These are phyloP conservation scores for Xiphophorus birchmanni DNA, from an alignment of 2,797 vertebrate species.

Conservation along the genomic window DNA sequence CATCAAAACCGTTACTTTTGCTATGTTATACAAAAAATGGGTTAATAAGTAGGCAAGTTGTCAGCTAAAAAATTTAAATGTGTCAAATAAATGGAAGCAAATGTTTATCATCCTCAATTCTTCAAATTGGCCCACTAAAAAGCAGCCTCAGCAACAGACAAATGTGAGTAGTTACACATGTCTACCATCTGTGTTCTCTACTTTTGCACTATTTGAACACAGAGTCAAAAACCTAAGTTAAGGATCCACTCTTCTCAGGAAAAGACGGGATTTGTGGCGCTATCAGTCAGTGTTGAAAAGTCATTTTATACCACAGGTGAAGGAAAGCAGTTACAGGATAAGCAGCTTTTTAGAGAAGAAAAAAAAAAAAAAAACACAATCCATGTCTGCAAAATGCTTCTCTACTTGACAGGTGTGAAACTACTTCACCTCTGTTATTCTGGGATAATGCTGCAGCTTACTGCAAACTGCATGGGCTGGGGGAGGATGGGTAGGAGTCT, in stretches of 20 bases:
- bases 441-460: constrained; percentile 53
- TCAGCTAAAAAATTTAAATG: constrained; percentile 61
- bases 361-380: constrained; percentile 34
- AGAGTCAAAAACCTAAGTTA: constrained; percentile 18
- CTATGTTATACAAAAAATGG: constrained; percentile 53
- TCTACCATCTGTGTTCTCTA: constrained; percentile 32
- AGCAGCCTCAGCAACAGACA: constrained; percentile 40
- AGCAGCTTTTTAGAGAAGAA: constrained; percentile 38
- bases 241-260: constrained; percentile 7
- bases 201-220: constrained; percentile 40
- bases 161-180: constrained; percentile 9
- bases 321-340: constrained; percentile 25
- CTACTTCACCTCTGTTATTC: constrained; percentile 51
- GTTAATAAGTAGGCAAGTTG: constrained; percentile 66
- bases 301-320: constrained; percentile 42
- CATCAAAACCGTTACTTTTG: constrained; percentile 57
- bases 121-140: constrained; percentile 58
- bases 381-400: constrained; percentile 45
- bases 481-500: constrained; percentile 47
- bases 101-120: constrained; percentile 56
- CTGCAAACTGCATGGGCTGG: constrained; percentile 53
- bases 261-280: constrained; percentile 33
- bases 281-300: constrained; percentile 37
- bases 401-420: constrained; percentile 37
- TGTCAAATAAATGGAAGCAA: constrained; percentile 82